Evolutionary conservation across 2,797 vertebrate genomes (phyloP).

Genomic region (Phaenicophaeus curvirostris): DNA sequence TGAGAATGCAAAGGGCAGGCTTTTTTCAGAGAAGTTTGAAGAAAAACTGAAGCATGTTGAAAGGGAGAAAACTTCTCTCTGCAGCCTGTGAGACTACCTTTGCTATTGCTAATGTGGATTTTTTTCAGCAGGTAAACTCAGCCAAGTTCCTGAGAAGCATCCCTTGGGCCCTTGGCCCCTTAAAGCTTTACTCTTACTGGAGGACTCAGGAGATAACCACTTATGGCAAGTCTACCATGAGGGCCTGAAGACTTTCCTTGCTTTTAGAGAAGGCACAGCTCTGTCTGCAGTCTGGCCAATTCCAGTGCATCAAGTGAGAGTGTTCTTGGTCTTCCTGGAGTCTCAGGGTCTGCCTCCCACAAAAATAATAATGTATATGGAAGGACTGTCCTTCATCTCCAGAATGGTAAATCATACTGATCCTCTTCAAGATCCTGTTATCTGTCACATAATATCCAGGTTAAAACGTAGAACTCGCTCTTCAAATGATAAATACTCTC

Average conservation of each 20-base stretch:
- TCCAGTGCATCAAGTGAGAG: not conserved
- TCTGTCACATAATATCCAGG: not conserved
- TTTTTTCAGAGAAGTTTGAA: not conserved
- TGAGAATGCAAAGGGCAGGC: not conserved
- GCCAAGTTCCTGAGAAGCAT: not conserved
- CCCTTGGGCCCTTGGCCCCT: slow-evolving; percentile 27
- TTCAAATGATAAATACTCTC: not conserved
- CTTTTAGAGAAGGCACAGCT: not conserved
- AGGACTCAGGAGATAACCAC: not conserved
- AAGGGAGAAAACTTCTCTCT: not conserved
- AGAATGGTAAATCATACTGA: not conserved
- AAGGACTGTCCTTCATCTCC: slow-evolving; percentile 42
- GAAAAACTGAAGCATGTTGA: not conserved
- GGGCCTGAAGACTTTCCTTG: slow-evolving; percentile 17
- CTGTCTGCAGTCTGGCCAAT: slow-evolving; percentile 14
- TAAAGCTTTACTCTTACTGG: slow-evolving; percentile 8
- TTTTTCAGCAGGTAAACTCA: not conserved
- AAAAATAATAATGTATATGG: slow-evolving; percentile 7
- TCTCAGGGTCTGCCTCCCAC: not conserved
- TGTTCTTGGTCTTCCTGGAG: not conserved
- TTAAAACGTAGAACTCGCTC: not conserved
- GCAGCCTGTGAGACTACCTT: not conserved
- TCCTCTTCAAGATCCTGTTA: slow-evolving; percentile 29
- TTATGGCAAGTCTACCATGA: slow-evolving; percentile 27
- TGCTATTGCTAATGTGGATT: not conserved